Percentiles rank a stretch among this genome's conserved stretches.
Evolutionary conservation across 2,113 vertebrate species (phyloP).

Genomic region (Atrichornis clamosus): DNA sequence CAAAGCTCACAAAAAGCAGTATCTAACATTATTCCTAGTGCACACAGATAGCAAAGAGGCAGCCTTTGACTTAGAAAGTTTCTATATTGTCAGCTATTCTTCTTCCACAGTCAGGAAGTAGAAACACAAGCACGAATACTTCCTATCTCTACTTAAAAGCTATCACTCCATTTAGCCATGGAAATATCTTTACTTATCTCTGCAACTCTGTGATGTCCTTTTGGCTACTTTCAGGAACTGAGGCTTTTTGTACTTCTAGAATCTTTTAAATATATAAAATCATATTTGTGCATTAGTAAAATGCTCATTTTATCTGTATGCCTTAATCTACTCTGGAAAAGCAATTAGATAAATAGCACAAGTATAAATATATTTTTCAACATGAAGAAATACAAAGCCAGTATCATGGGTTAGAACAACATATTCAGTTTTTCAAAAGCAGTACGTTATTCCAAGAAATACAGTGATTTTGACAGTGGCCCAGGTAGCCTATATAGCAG

Average conservation of each 20-base stretch:
- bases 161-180: neutral
- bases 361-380: neutral
- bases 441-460: conserved; percentile 7
- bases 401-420: neutral
- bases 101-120: neutral
- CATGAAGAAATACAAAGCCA: neutral
- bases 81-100: neutral
- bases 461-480: neutral
- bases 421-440: neutral
- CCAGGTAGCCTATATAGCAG: neutral
- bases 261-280: neutral
- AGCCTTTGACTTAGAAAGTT: neutral
- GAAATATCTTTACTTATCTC: neutral
- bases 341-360: neutral
- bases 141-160: neutral
- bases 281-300: neutral
- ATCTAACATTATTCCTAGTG: neutral
- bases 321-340: neutral
- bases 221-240: neutral
- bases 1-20: neutral
- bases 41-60: neutral
- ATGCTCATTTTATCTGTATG: neutral
- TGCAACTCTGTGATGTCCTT: neutral
- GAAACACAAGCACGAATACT: neutral
- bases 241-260: neutral